Conservation (phyloP, 2,888 invertebrate species). For the Cerastis rubricosa region DNA sequence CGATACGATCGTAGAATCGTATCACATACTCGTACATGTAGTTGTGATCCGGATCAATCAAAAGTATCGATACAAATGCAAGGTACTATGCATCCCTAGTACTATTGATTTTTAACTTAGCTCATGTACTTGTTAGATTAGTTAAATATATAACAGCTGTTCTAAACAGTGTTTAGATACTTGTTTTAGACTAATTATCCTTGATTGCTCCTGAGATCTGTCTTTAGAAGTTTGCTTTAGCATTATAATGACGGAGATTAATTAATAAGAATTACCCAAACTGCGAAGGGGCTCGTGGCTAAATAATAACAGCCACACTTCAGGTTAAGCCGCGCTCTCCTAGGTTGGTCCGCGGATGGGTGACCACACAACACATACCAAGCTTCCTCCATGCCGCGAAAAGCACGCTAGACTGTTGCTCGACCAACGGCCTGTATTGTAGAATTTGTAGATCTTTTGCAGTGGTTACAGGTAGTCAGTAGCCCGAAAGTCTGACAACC, state of each 20-base stretch:
- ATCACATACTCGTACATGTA: not conserved
- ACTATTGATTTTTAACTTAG: conserved; percentile 9
- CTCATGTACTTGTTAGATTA: not conserved
- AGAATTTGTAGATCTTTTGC: no score
- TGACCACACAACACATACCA: no score
- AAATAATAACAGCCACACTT: no score
- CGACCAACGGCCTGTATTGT: no score
- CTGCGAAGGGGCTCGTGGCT: no score
- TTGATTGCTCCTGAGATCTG: conserved; percentile 7
- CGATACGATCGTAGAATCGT: not conserved
- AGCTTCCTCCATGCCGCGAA: no score
- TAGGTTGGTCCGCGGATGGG: no score
- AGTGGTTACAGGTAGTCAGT: no score
- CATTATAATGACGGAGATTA: not conserved
- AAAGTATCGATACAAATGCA: not conserved
- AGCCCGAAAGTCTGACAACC: no score
- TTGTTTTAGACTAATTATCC: not conserved
- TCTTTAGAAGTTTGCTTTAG: not conserved
- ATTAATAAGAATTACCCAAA: no score
- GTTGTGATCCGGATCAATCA: not conserved
- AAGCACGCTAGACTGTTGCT: no score
- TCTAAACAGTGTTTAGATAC: not conserved
- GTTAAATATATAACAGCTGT: conserved; percentile 18
- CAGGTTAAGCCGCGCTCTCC: no score
- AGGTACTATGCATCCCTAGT: conserved; percentile 1